Evolutionary conservation across 1,140 invertebrate species (phyloP).

Genomic region (Bombus fervidus): DNA sequence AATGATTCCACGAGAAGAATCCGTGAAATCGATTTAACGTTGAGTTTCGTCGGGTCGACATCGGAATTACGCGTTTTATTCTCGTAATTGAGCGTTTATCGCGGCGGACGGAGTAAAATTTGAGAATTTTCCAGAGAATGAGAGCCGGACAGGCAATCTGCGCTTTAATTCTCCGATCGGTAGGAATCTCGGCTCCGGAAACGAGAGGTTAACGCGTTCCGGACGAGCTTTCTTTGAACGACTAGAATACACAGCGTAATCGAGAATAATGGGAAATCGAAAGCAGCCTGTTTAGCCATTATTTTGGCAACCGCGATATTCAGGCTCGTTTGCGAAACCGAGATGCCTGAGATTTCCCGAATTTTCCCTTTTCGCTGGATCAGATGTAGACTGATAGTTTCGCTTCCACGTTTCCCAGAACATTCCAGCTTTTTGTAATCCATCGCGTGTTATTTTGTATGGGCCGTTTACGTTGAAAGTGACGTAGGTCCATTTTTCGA

Average conservation of each 20-base stretch:
- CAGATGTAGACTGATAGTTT: no score
- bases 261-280: conserved; percentile 1
- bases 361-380: no score
- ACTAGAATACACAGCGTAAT: neutral
- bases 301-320: no score
- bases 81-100: conserved; percentile 11
- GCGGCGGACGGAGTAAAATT: neutral
- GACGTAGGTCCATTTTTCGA: no score
- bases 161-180: neutral
- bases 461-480: no score
- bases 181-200: neutral
- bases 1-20: neutral
- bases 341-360: no score
- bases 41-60: neutral
- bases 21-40: conserved; percentile 23
- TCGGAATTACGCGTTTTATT: neutral
- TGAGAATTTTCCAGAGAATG: neutral
- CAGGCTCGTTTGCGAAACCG: no score
- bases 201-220: neutral
- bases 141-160: neutral
- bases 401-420: no score
- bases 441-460: no score
- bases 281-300: neutral
- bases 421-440: no score
- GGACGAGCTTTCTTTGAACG: neutral